Conservation (phyloP, 2,113 vertebrate species). For the Phaethornis superciliosus region DNA sequence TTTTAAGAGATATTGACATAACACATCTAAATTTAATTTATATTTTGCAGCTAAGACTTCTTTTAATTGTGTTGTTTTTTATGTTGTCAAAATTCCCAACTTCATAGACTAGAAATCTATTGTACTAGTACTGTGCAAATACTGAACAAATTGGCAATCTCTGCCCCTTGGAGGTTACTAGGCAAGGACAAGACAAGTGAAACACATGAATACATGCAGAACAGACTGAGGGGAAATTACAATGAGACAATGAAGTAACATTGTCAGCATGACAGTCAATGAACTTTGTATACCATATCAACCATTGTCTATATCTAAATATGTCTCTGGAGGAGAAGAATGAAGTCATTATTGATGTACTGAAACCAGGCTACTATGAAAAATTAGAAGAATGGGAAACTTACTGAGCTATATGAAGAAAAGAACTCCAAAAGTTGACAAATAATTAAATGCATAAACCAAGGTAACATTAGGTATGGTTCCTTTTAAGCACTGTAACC, state of each 20-base stretch:
- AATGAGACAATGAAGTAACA: conserved; percentile 30
- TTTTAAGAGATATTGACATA: not conserved
- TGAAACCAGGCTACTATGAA: not conserved
- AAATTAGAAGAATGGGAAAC: not conserved
- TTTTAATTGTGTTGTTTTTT: not conserved
- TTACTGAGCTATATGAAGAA: not conserved
- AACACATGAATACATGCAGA: conserved; percentile 27
- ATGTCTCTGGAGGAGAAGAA: conserved; percentile 5
- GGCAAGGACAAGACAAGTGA: conserved; percentile 36
- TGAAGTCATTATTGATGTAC: not conserved
- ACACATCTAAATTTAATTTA: not conserved
- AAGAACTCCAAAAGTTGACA: not conserved
- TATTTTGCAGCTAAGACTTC: not conserved
- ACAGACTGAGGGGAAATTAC: conserved; percentile 15
- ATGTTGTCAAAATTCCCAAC: not conserved
- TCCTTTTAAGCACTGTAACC: not conserved
- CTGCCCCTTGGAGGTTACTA: conserved; percentile 10
- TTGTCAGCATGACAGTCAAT: not conserved
- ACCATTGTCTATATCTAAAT: not conserved
- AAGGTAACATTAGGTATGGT: not conserved
- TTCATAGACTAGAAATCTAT: not conserved
- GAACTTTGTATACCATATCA: conserved; percentile 1
- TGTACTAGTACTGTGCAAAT: not conserved
- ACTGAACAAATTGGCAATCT: conserved; percentile 4
- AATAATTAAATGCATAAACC: not conserved